These are phyloP conservation scores for Lasioglossum baleicum DNA, from an alignment of 1,140 invertebrate species.

Conservation along the genomic window DNA sequence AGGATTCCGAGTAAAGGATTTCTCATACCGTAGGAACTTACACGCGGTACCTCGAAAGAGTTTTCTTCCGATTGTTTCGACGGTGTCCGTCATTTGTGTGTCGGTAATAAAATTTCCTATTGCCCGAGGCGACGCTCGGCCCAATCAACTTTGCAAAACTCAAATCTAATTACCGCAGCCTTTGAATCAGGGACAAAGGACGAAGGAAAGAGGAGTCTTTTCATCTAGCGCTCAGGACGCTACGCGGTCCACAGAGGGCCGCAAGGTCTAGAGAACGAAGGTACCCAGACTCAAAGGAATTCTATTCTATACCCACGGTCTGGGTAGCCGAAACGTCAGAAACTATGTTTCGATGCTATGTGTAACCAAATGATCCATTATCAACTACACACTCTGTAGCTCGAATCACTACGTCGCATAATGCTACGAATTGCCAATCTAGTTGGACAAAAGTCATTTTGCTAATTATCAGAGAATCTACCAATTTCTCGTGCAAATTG, in stretches of 20 bases:
- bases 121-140: constrained; percentile 41
- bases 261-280: not conserved
- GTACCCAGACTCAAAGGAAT: constrained; percentile 26
- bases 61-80: constrained; percentile 54
- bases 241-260: constrained; percentile 22
- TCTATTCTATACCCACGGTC: constrained; percentile 7
- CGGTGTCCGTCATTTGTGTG: constrained; percentile 50
- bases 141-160: constrained; percentile 66
- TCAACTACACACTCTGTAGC: not conserved
- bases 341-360: not conserved
- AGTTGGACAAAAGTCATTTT: too few species aligned
- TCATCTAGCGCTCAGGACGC: constrained; percentile 14
- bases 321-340: constrained; percentile 4
- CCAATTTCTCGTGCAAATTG: too few species aligned
- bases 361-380: not conserved
- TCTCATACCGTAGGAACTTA: constrained; percentile 24
- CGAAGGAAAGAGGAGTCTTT: constrained; percentile 42
- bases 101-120: constrained; percentile 60
- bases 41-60: constrained; percentile 33
- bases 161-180: constrained; percentile 63
- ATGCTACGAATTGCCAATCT: too few species aligned
- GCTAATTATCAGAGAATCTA: too few species aligned
- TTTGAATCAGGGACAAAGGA: constrained; percentile 58
- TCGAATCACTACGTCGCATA: not conserved
- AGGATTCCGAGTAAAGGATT: not conserved